Conservation (phyloP, 2,888 invertebrate genomes). For the Busseola fusca region DNA sequence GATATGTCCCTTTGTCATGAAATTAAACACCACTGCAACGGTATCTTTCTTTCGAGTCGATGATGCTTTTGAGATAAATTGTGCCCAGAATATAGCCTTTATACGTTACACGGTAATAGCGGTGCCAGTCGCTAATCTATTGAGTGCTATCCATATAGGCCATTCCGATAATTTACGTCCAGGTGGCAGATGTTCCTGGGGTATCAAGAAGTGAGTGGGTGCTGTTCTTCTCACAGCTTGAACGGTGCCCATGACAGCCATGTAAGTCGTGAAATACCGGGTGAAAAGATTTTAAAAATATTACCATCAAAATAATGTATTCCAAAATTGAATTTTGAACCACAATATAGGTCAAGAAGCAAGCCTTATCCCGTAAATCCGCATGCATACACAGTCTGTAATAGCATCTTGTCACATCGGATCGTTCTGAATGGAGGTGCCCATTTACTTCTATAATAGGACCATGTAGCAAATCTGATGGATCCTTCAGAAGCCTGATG, state of each 20-base stretch:
- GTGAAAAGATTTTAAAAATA: background rate
- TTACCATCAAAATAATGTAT: background rate
- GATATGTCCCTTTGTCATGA: too few relatives aligned
- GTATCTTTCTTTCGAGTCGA: background rate
- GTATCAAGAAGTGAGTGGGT: background rate
- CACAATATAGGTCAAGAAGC: conserved; percentile 4
- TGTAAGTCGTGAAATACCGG: too few relatives aligned
- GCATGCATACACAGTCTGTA: conserved; percentile 19
- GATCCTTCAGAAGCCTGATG: conserved; percentile 35
- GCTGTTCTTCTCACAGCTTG: background rate
- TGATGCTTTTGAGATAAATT: background rate
- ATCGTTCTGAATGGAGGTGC: conserved; percentile 34
- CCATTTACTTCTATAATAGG: conserved; percentile 54
- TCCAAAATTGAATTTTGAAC: background rate
- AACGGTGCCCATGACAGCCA: background rate
- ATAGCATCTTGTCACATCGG: conserved; percentile 38
- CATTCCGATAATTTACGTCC: too few relatives aligned
- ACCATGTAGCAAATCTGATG: conserved; percentile 52
- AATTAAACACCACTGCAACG: background rate
- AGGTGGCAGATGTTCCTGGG: background rate
- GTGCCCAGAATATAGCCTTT: too few relatives aligned
- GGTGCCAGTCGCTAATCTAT: background rate
- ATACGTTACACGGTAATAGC: too few relatives aligned
- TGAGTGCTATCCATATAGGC: background rate
- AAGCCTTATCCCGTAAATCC: background rate